These are phyloP conservation scores for Pegea sp. DNA, from an alignment of 23 tunicate genomes.

Conservation along the genomic window DNA sequence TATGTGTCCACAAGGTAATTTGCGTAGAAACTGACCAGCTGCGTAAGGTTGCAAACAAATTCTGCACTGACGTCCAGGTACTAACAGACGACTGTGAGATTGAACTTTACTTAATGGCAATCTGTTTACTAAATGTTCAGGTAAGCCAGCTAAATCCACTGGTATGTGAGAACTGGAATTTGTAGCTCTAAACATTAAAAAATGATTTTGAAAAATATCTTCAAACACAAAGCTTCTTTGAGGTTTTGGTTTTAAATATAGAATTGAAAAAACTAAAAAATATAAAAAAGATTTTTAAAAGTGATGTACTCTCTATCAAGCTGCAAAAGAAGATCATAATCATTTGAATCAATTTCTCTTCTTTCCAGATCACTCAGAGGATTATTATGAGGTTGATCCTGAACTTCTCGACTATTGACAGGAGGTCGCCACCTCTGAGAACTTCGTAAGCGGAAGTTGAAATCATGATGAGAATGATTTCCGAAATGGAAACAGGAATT, in stretches of 20 bases:
- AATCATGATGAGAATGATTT: constrained; percentile 32
- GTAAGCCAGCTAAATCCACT: constrained; percentile 69
- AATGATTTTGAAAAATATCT: too few relatives aligned
- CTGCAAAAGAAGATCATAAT: constrained; percentile 57
- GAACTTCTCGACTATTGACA: constrained; percentile 4
- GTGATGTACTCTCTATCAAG: constrained; percentile 38
- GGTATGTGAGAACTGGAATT: too few relatives aligned
- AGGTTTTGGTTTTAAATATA: too few relatives aligned
- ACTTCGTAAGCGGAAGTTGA: constrained; percentile 47
- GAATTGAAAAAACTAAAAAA: too few relatives aligned
- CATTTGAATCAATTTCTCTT: constrained; percentile 59
- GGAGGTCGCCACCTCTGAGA: constrained; percentile 62
- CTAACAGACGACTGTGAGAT: constrained; percentile 20
- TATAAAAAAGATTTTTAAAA: too few relatives aligned
- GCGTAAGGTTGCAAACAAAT: constrained; percentile 41
- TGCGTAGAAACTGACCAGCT: constrained; percentile 38
- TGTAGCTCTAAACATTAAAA: too few relatives aligned
- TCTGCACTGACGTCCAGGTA: constrained; percentile 70
- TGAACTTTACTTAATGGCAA: constrained; percentile 41
- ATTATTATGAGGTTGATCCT: not conserved
- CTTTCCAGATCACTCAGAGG: constrained; percentile 23
- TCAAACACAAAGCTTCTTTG: too few relatives aligned
- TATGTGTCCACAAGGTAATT: constrained; percentile 61
- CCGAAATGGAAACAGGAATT: constrained; percentile 61
- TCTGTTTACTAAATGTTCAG: constrained; percentile 51